Base-by-base conservation (phyloP, 1,140 invertebrate species). In the Sycophaga agraensis region DNA sequence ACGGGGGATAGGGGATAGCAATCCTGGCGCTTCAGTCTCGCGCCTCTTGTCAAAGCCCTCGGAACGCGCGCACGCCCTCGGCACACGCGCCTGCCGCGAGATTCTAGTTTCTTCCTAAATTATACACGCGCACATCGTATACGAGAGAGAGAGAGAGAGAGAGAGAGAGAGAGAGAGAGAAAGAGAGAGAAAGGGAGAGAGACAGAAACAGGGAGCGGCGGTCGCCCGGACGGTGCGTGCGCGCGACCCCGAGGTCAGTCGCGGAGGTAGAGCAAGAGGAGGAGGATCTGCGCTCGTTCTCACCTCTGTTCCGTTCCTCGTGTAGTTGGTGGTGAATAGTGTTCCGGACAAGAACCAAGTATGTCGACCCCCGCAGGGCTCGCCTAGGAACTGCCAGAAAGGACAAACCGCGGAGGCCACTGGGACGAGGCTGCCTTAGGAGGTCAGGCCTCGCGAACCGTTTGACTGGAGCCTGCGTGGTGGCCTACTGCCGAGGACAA, bases 391-490 rank as follows among this genome's bases (percentile, higher is more conserved):
- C n/a, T n/a, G n/a, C n/a, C n/a, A n/a, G n/a, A n/a, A n/a, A n/a
- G n/a, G n/a, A n/a, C n/a, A n/a, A n/a, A n/a, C n/a, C n/a, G n/a
- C n/a, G n/a, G n/a, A n/a, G n/a, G n/a, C n/a, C n/a, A 5, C 31
- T 11, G 31, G 31, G 31, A 6, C 5, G 11, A 34, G 5, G 31
- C 5, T 34, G 31, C 11, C 31, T 34, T 11, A 11, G 11, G 31
- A n/a, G n/a, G n/a, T n/a, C n/a, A n/a, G n/a, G n/a, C n/a, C n/a
- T n/a, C n/a, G n/a, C n/a, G n/a, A 42, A 66, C 63, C 24, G 57
- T 37, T 57, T 65, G 66, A 51, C 50, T 66, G 16, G 64, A 55
- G 60, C 56, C 22, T 58, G n/a, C 51, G 49, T 58, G 22, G 4
- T 22, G n/a, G 14, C 28, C 31, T 14, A 28, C 16, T 12, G 4